Conservation (phyloP, 2,888 invertebrate species). For the Sminthurinus aureus region DNA sequence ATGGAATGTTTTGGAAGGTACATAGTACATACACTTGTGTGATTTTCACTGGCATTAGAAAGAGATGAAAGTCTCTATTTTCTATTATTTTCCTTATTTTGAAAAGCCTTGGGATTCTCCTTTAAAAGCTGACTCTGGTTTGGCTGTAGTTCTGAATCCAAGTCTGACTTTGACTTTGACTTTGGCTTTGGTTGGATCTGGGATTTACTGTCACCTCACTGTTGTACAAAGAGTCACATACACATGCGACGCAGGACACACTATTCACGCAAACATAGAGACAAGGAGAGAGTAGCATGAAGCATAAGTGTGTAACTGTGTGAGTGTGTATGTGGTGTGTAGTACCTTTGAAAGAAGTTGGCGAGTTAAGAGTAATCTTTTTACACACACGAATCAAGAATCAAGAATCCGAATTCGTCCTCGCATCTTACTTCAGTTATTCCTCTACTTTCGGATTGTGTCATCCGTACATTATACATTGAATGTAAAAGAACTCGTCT, state of each 20-base stretch:
- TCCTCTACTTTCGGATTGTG: background rate
- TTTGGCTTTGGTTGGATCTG: background rate
- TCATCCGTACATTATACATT: background rate
- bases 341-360: conserved; percentile 19
- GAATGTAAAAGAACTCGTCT: background rate
- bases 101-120: conserved; percentile 6
- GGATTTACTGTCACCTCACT: conserved; percentile 37
- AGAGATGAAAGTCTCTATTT: conserved; percentile 15
- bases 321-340: no score
- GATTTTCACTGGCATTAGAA: background rate
- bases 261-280: no score
- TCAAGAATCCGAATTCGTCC: background rate
- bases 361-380: conserved; percentile 28
- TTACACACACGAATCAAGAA: background rate
- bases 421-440: background rate
- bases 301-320: background rate
- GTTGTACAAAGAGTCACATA: background rate
- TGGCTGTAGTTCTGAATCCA: no score
- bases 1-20: background rate
- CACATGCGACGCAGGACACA: no score
- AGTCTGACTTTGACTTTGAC: no score
- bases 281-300: no score
- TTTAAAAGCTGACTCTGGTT: background rate
- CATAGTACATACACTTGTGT: background rate
- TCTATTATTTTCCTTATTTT: background rate